Evolutionary conservation across 2,113 vertebrate genomes (phyloP).

Genomic region (Capreolus pygargus): DNA sequence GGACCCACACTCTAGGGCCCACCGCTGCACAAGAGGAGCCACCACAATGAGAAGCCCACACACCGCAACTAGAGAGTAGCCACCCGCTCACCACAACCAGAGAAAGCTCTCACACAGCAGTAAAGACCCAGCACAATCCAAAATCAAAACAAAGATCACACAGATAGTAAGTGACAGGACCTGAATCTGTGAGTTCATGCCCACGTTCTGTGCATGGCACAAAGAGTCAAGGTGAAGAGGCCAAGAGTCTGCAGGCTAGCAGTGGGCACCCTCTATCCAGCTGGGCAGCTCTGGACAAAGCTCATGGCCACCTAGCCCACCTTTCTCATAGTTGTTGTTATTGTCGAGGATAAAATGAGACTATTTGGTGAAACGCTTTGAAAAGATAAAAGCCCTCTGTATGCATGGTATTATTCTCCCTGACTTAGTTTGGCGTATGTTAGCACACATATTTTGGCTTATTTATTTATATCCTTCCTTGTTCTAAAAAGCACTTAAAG

Average conservation of each 20-base stretch:
- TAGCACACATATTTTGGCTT: constrained; percentile 30
- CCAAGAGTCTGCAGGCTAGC: not conserved
- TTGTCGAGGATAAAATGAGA: not conserved
- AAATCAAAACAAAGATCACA: not conserved
- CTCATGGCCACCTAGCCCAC: not conserved
- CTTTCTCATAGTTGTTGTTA: not conserved
- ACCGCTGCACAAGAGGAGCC: not conserved
- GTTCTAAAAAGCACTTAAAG: constrained; percentile 48
- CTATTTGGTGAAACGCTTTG: not conserved
- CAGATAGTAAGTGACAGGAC: not conserved
- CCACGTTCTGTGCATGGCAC: not conserved
- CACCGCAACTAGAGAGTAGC: not conserved
- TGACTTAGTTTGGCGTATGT: constrained; percentile 14
- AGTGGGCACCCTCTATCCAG: not conserved
- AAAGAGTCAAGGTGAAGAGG: not conserved
- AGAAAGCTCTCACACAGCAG: not conserved
- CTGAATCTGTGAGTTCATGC: not conserved
- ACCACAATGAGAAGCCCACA: not conserved
- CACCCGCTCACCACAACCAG: not conserved
- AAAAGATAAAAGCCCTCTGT: not conserved
- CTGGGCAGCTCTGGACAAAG: not conserved
- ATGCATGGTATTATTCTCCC: not conserved
- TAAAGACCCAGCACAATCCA: not conserved
- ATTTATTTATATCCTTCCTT: constrained; percentile 56
- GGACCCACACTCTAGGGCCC: not conserved